Evolutionary conservation across 2,888 invertebrate genomes (phyloP).

Genomic region (Pecten maximus): DNA sequence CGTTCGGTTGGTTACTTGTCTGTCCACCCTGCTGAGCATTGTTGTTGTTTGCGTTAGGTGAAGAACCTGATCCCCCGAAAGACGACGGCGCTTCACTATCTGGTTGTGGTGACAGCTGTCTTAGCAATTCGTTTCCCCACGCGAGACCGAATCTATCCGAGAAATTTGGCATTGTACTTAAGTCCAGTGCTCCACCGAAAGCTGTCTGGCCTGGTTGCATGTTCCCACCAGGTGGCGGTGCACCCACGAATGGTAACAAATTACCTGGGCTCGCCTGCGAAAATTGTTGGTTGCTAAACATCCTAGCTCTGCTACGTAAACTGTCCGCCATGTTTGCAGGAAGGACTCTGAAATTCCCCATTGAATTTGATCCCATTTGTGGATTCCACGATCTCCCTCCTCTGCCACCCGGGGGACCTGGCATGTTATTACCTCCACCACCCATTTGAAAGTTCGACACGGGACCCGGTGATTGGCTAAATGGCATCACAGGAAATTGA

Average conservation of each 20-base stretch:
- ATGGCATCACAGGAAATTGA: constrained; percentile 8
- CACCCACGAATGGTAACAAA: background rate
- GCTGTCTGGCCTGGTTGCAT: background rate
- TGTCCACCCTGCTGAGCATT: background rate
- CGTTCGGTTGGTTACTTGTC: background rate
- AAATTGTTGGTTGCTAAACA: background rate
- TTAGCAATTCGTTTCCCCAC: background rate
- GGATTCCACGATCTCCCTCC: background rate
- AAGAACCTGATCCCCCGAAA: background rate
- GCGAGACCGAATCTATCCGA: background rate
- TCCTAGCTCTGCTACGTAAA: background rate
- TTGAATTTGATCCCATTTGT: background rate
- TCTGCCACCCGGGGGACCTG: background rate
- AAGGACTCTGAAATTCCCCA: background rate
- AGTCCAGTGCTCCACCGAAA: background rate
- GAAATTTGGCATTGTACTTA: background rate
- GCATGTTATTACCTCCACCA: background rate
- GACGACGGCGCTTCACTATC: background rate
- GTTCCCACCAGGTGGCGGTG: background rate
- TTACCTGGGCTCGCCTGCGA: background rate
- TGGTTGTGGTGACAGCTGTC: background rate
- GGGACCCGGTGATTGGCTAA: background rate
- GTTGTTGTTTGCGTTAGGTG: background rate
- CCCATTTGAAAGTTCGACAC: constrained; percentile 5
- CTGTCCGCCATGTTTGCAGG: background rate